Evolutionary conservation across 2,113 vertebrate species (phyloP).

Genomic region (Oreochromis spilurus): DNA sequence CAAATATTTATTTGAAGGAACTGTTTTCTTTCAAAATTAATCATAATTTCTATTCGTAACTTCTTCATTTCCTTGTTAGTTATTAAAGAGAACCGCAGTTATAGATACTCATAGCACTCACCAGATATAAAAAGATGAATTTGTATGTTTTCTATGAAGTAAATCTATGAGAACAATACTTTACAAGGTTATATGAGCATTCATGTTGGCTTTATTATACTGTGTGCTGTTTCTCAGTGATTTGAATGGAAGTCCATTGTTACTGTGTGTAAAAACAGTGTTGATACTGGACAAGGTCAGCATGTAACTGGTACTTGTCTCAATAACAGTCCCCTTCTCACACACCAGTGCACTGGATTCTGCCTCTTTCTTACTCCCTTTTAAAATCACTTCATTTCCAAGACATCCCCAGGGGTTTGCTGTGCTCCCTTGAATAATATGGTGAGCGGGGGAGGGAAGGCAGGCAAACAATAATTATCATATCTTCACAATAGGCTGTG

Average conservation of each 20-base stretch:
- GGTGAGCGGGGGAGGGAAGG: slow-evolving; percentile 61
- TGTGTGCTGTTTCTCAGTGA: slow-evolving; percentile 41
- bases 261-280: slow-evolving; percentile 49
- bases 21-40: slow-evolving; percentile 65
- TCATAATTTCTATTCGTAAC: slow-evolving; percentile 52
- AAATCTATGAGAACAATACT: background rate
- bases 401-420: slow-evolving; percentile 66
- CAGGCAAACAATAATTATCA: slow-evolving; percentile 77
- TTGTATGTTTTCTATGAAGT: slow-evolving; percentile 30
- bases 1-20: slow-evolving; percentile 74
- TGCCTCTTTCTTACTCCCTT: slow-evolving; percentile 63
- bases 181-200: slow-evolving; percentile 15
- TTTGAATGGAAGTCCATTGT: slow-evolving; percentile 48
- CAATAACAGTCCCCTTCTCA: slow-evolving; percentile 66
- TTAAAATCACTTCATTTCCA: slow-evolving; percentile 70
- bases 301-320: slow-evolving; percentile 72
- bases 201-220: slow-evolving; percentile 26
- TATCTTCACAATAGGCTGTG: slow-evolving; percentile 74
- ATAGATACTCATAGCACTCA: slow-evolving; percentile 32
- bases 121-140: background rate
- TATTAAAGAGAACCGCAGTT: slow-evolving; percentile 44
- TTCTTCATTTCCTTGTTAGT: slow-evolving; percentile 55
- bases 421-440: slow-evolving; percentile 68
- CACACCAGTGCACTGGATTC: slow-evolving; percentile 61
- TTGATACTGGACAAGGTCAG: slow-evolving; percentile 58